Evolutionary conservation across 2,797 vertebrate species (phyloP).

Genomic region (Phalanger gymnotis): DNA sequence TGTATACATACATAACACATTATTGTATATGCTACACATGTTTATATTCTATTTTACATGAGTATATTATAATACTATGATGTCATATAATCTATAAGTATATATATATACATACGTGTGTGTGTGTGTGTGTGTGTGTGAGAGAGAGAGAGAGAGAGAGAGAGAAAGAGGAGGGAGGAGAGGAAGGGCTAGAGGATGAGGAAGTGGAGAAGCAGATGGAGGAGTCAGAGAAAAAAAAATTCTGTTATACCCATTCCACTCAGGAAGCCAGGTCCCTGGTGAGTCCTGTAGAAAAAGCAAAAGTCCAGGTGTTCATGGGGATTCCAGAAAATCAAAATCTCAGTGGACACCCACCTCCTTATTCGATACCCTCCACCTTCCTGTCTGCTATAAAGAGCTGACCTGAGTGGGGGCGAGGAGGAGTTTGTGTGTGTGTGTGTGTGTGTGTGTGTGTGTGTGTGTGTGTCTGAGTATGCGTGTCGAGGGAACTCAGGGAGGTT

Average conservation of each 20-base stretch:
- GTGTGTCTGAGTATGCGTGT: neutral
- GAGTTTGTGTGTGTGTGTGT: no score
- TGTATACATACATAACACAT: no score
- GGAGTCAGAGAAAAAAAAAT: neutral
- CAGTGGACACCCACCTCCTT: neutral
- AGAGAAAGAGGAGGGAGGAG: neutral
- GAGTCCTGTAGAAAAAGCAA: neutral
- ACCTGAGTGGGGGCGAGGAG: no score
- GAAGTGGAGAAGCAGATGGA: neutral
- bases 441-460: neutral
- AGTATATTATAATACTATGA: neutral
- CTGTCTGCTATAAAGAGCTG: neutral
- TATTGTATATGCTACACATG: neutral
- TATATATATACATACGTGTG: no score
- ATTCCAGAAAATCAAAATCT: neutral
- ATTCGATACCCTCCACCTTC: neutral
- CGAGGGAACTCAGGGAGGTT: neutral
- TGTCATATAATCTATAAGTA: neutral
- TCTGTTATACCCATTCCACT: neutral
- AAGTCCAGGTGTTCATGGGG: neutral
- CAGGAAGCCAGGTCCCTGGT: neutral
- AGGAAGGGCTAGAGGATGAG: neutral
- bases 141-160: no score
- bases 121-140: neutral
- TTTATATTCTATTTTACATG: neutral